Conservation (phyloP, 2,797 vertebrate species). For the Allobates femoralis region DNA sequence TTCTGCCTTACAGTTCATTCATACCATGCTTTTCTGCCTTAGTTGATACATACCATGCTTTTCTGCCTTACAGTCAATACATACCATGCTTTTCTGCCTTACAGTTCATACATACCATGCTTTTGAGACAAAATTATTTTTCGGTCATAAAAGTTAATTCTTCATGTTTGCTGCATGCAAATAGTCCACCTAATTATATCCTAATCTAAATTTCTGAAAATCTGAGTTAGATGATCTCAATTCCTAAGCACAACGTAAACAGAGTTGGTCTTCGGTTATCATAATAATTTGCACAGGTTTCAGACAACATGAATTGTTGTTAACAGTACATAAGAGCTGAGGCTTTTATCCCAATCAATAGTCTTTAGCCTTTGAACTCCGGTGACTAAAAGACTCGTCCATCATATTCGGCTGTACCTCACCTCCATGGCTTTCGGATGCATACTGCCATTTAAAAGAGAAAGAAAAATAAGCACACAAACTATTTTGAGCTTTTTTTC, state of each 20-base stretch:
- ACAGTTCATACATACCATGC: too few relatives aligned
- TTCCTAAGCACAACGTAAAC: conserved; percentile 71
- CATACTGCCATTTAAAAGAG: conserved; percentile 74
- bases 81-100: too few relatives aligned
- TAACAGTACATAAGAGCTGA: conserved; percentile 81
- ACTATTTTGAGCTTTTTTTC: conserved; percentile 66
- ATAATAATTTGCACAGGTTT: conserved; percentile 78
- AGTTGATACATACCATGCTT: too few relatives aligned
- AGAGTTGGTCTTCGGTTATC: conserved; percentile 73
- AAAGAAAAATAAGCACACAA: conserved; percentile 71
- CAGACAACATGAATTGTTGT: conserved; percentile 81
- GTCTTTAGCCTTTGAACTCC: conserved; percentile 84
- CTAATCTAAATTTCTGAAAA: conserved; percentile 76
- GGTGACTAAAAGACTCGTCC: conserved; percentile 77
- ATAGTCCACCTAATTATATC: conserved; percentile 59
- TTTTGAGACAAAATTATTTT: conserved; percentile 59
- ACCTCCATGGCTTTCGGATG: conserved; percentile 78
- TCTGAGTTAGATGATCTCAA: conserved; percentile 74
- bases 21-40: too few relatives aligned
- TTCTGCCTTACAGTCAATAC: too few relatives aligned
- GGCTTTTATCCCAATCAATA: conserved; percentile 86
- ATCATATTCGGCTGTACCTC: conserved; percentile 78
- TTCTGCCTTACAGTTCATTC: too few relatives aligned
- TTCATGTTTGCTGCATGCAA: not conserved
- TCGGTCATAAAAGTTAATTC: not conserved